Evolutionary conservation across 2,888 invertebrate species (phyloP).

Genomic region (Drosophila nr. medialis): DNA sequence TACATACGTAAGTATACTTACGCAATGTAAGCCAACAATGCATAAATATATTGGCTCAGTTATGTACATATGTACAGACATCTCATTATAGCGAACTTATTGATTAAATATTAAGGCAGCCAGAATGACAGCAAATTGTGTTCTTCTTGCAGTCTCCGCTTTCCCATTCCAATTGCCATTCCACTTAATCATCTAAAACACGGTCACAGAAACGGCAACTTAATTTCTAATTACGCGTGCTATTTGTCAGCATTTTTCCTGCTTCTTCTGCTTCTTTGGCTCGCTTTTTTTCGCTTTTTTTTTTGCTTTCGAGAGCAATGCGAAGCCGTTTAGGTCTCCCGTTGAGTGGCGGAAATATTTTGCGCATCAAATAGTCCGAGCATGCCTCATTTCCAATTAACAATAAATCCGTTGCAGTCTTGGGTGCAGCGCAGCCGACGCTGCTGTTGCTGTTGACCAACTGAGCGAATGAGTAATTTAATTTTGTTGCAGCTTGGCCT

Average conservation of each 20-base stretch:
- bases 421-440: slow-evolving; percentile 38
- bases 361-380: slow-evolving; percentile 74
- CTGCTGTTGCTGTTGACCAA: slow-evolving; percentile 59
- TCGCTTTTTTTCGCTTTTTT: neutral
- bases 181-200: slow-evolving; percentile 65
- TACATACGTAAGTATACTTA: neutral
- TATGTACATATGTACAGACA: neutral
- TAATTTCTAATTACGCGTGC: slow-evolving; percentile 79
- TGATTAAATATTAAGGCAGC: slow-evolving; percentile 27
- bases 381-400: slow-evolving; percentile 79
- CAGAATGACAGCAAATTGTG: neutral
- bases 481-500: slow-evolving; percentile 75
- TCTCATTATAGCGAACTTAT: slow-evolving; percentile 2
- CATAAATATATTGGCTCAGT: neutral
- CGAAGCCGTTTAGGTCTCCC: slow-evolving; percentile 41
- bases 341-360: slow-evolving; percentile 77
- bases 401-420: slow-evolving; percentile 77
- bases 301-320: slow-evolving; percentile 21
- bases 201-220: slow-evolving; percentile 58
- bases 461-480: slow-evolving; percentile 80
- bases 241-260: slow-evolving; percentile 71
- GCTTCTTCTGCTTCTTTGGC: neutral
- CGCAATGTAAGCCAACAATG: neutral
- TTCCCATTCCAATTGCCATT: slow-evolving; percentile 65
- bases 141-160: slow-evolving; percentile 3